A percentile compares a stretch with the other conserved stretches of the same genome.
Conservation (phyloP, 1,140 invertebrate species). For the Heliconius melpomene region DNA sequence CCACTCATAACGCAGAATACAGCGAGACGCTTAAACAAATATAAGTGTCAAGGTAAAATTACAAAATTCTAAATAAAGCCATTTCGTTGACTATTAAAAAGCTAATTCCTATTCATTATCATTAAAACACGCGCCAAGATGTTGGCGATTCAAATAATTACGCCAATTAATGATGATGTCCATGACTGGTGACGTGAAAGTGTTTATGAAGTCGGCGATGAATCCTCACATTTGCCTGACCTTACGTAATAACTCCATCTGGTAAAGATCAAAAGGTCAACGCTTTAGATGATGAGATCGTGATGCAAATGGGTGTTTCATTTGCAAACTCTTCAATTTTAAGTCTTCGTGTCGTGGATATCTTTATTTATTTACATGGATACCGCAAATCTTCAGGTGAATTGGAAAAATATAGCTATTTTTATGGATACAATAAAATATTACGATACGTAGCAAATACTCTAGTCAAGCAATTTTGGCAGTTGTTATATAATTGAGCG, state of each 20-base stretch:
- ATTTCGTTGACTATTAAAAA: background rate
- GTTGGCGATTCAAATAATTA: conserved; percentile 29
- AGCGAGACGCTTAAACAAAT: background rate
- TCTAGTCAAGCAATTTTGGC: background rate
- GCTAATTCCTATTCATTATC: background rate
- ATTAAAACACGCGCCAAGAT: background rate
- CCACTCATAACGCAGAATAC: too few relatives aligned
- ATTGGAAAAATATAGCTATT: background rate
- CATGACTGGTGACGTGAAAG: conserved; percentile 54
- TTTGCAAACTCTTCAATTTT: conserved; percentile 35
- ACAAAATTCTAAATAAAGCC: background rate
- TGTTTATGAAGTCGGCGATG: conserved; percentile 60
- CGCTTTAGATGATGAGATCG: conserved; percentile 48
- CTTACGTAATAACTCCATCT: conserved; percentile 66
- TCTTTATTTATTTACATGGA: background rate
- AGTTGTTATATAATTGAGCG: background rate
- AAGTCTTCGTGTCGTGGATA: conserved; percentile 10
- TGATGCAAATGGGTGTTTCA: conserved; percentile 51
- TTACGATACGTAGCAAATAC: background rate
- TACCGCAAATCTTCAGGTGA: background rate
- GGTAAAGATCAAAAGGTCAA: conserved; percentile 62
- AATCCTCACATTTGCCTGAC: conserved; percentile 65
- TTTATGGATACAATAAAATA: background rate
- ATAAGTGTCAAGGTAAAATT: background rate
- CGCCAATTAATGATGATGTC: conserved; percentile 39